These are phyloP conservation scores for Tortrix viridana DNA, from an alignment of 2,888 invertebrate genomes.

Conservation along the genomic window DNA sequence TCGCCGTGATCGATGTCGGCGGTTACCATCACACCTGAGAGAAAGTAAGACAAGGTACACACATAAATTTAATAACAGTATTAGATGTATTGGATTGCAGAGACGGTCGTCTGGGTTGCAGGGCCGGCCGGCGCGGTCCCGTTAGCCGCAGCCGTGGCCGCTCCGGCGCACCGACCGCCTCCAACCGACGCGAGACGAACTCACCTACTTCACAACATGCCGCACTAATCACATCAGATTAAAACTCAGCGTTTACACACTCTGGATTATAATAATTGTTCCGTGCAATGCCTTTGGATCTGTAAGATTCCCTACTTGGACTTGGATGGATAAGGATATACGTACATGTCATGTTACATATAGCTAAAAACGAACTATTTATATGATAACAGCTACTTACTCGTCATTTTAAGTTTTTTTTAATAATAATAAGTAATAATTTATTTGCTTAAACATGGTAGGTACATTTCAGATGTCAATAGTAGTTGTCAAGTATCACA, in stretches of 20 bases:
- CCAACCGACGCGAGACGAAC: slow-evolving; percentile 57
- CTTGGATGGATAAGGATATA: too few relatives aligned
- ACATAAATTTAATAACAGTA: slow-evolving; percentile 80
- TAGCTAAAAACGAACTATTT: too few relatives aligned
- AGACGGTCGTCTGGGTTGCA: slow-evolving; percentile 68
- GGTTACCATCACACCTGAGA: slow-evolving; percentile 69
- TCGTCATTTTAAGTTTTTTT: too few relatives aligned
- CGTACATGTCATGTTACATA: too few relatives aligned
- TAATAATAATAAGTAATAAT: too few relatives aligned
- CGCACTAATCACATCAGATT: slow-evolving; percentile 62
- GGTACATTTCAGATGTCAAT: too few relatives aligned
- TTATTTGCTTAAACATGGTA: too few relatives aligned
- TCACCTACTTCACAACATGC: slow-evolving; percentile 71
- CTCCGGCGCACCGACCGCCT: slow-evolving; percentile 44
- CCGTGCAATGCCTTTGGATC: neutral
- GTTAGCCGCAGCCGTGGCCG: slow-evolving; percentile 56
- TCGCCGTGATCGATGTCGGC: slow-evolving; percentile 69
- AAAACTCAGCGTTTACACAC: slow-evolving; percentile 12
- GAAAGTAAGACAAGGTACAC: slow-evolving; percentile 73
- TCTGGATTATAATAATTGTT: neutral
- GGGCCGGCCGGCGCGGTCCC: slow-evolving; percentile 72
- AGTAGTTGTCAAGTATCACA: too few relatives aligned
- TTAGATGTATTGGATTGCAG: slow-evolving; percentile 78
- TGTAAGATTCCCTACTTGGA: neutral
- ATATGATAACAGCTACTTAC: too few relatives aligned